These are phyloP conservation scores for Ephydatia muelleri DNA, from an alignment of 37 sponge, comb jelly and placozoan species.

Conservation along the genomic window DNA sequence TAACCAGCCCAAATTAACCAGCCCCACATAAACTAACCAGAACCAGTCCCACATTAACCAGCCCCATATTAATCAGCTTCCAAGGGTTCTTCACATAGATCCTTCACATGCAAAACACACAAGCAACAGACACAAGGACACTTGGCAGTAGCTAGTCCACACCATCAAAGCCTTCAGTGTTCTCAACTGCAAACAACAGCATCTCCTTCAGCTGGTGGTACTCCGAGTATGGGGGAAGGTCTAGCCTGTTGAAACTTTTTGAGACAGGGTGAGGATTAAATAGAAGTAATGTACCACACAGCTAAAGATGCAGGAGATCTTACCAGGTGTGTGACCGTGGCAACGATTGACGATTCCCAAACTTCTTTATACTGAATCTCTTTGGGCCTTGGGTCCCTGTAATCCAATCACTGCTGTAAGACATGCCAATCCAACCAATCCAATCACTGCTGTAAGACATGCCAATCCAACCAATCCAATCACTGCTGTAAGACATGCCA, in stretches of 20 bases:
- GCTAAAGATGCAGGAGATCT: constrained; percentile 1
- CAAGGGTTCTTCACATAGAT: not conserved
- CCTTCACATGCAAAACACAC: not conserved
- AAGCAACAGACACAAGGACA: too few relatives aligned
- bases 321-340: constrained; percentile 98
- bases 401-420: too few relatives aligned
- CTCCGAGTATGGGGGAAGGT: constrained; percentile 85
- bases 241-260: constrained; percentile 88
- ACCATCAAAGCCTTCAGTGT: constrained; percentile 87
- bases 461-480: too few relatives aligned
- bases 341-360: constrained; percentile 68
- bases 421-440: too few relatives aligned
- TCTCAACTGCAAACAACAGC: constrained; percentile 80
- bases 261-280: not conserved
- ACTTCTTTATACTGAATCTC: constrained; percentile 88
- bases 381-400: constrained; percentile 95
- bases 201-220: constrained; percentile 81
- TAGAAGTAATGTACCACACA: not conserved
- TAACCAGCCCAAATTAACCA: too few relatives aligned
- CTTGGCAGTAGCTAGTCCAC: constrained; percentile 26
- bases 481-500: too few relatives aligned
- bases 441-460: too few relatives aligned
- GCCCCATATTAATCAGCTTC: too few relatives aligned
- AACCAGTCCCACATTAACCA: too few relatives aligned
- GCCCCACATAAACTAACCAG: too few relatives aligned